These are phyloP conservation scores for Otolemur garnettii DNA, from an alignment of 2,113 vertebrate species.

Conservation along the genomic window DNA sequence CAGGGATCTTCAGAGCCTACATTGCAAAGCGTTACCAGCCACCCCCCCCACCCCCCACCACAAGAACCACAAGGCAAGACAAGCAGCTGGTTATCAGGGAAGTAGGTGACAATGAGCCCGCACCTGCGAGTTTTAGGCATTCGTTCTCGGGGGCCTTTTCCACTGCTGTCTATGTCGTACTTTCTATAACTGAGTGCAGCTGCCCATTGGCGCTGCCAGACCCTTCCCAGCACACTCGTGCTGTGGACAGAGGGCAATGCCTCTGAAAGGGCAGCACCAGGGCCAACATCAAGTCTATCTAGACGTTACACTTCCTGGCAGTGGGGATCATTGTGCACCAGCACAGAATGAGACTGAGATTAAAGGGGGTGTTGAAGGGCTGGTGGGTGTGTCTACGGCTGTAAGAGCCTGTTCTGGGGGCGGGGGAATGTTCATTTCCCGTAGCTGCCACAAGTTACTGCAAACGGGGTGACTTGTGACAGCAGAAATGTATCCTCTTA, in stretches of 20 bases:
- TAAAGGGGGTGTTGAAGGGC: neutral
- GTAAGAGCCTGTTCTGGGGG: neutral
- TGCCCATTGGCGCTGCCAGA: neutral
- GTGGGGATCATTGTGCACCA: neutral
- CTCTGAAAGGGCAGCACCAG: neutral
- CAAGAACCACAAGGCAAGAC: fast-evolving
- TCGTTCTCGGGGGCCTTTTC: neutral
- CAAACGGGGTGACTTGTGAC: neutral
- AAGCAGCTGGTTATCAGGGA: neutral
- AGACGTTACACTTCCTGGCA: neutral
- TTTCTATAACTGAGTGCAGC: too few relatives aligned
- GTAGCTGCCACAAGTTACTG: neutral
- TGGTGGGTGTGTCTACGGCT: too few relatives aligned
- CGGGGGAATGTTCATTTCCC: neutral
- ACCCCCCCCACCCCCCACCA: fast-evolving
- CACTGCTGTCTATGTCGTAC: neutral
- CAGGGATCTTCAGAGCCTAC: neutral
- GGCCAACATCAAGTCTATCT: neutral
- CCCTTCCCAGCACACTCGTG: neutral
- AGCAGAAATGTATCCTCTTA: too few relatives aligned
- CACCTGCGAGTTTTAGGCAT: fast-evolving
- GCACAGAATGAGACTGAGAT: neutral
- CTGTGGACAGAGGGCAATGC: neutral
- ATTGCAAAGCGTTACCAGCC: fast-evolving
- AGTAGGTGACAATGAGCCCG: fast-evolving